These are phyloP conservation scores for Synanthedon tipuliformis DNA, from an alignment of 2,888 invertebrate species.

Conservation along the genomic window DNA sequence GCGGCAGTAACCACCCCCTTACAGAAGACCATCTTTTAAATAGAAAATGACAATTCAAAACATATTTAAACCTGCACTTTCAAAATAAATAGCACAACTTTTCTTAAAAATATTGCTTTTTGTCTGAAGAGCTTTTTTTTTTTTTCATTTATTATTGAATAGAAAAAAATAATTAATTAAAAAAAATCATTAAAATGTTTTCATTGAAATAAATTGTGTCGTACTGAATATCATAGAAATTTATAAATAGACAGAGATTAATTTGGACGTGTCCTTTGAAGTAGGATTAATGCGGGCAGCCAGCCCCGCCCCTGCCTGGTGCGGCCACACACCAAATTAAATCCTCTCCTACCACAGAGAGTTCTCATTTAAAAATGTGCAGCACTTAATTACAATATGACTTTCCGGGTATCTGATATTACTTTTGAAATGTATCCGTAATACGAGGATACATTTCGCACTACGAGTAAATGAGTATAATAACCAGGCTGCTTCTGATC, in stretches of 20 bases:
- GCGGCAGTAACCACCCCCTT: too few relatives aligned
- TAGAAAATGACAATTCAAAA: too few relatives aligned
- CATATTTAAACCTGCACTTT: too few relatives aligned
- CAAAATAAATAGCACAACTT: too few relatives aligned
- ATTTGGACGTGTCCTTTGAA: constrained; percentile 58
- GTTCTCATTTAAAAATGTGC: constrained; percentile 49
- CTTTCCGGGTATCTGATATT: neutral
- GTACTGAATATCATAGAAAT: constrained; percentile 11
- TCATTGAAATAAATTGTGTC: constrained; percentile 12
- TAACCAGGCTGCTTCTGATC: too few relatives aligned
- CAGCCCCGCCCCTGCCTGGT: constrained; percentile 20
- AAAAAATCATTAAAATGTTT: constrained; percentile 14
- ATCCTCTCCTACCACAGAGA: constrained; percentile 31
- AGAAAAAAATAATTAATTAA: constrained; percentile 3
- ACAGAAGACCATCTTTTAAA: too few relatives aligned
- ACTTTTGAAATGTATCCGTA: too few relatives aligned
- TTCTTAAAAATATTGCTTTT: too few relatives aligned
- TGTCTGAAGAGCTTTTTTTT: too few relatives aligned
- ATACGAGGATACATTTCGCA: too few relatives aligned
- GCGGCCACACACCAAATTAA: constrained; percentile 46
- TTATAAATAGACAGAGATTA: constrained; percentile 20
- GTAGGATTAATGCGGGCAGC: constrained; percentile 51
- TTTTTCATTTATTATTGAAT: too few relatives aligned
- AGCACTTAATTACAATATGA: constrained; percentile 24
- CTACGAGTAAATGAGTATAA: too few relatives aligned